A percentile compares a stretch with the other conserved stretches of the same genome.
These are phyloP conservation scores for Sitta europaea DNA, from an alignment of 2,113 vertebrate genomes.

Conservation along the genomic window DNA sequence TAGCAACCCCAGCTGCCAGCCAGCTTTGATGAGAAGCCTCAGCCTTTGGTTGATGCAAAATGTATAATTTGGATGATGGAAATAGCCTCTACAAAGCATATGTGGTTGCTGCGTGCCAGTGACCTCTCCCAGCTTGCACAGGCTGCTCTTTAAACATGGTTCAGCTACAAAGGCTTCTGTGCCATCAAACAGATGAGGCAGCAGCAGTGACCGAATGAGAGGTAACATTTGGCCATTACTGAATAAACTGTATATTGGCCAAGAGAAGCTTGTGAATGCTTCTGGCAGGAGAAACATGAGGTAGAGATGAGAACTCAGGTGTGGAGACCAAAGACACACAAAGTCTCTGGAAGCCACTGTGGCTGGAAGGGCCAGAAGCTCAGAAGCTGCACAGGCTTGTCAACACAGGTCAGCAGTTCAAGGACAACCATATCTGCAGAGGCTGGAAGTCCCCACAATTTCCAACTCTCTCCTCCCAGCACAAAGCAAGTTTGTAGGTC, in stretches of 20 bases:
- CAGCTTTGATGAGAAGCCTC: slow-evolving; percentile 50
- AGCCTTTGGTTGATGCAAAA: background rate
- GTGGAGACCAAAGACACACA: background rate
- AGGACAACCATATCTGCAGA: background rate
- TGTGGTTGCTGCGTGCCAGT: background rate
- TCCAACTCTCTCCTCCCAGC: background rate
- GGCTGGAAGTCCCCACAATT: background rate
- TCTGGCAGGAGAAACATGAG: background rate
- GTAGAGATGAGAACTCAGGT: background rate
- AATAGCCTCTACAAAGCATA: slow-evolving; percentile 60
- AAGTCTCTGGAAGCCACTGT: background rate
- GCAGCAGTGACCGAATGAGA: background rate
- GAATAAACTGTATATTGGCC: background rate
- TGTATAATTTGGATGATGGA: slow-evolving; percentile 61
- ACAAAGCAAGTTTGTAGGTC: background rate
- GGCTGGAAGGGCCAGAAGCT: background rate
- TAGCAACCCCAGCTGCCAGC: slow-evolving; percentile 21
- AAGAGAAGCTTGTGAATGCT: background rate
- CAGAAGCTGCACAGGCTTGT: background rate
- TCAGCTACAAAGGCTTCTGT: slow-evolving; percentile 1
- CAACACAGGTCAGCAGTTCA: background rate
- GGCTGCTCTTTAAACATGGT: background rate
- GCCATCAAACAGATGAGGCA: slow-evolving; percentile 36
- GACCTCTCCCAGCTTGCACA: background rate
- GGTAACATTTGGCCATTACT: background rate